Evolutionary conservation across 2,797 vertebrate species (phyloP).

Genomic region (Rhabdomys pumilio): DNA sequence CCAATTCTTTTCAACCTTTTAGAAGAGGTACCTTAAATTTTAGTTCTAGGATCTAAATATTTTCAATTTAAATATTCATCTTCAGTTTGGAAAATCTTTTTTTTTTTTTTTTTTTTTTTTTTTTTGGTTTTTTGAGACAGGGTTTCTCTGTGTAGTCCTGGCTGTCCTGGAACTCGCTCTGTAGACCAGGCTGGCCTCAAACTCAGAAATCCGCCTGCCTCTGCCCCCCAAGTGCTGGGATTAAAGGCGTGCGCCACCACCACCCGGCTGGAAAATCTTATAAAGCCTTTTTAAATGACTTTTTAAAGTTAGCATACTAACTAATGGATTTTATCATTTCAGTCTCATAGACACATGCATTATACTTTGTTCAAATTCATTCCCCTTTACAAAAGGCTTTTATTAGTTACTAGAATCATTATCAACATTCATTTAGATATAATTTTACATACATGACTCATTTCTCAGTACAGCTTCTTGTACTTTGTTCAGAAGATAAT

Average conservation of each 20-base stretch:
- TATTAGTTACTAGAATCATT: constrained; percentile 58
- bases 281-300: not conserved
- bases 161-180: too few relatives aligned
- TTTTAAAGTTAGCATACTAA: not conserved
- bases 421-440: constrained; percentile 37
- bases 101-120: too few relatives aligned
- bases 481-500: constrained; percentile 49
- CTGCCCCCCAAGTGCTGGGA: too few relatives aligned
- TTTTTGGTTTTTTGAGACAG: too few relatives aligned
- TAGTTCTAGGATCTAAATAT: not conserved
- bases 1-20: not conserved
- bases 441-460: constrained; percentile 66
- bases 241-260: too few relatives aligned
- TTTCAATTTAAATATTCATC: constrained; percentile 30
- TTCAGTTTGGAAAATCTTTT: constrained; percentile 17
- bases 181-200: too few relatives aligned
- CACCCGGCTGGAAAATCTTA: not conserved
- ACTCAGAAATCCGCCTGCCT: too few relatives aligned
- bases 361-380: not conserved
- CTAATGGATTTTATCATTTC: not conserved
- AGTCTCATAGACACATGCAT: not conserved
- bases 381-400: not conserved
- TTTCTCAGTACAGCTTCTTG: not conserved
- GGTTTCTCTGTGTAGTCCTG: too few relatives aligned
- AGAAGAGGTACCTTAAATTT: constrained; percentile 5